A percentile compares a stretch with the other conserved stretches of the same genome.
These are phyloP conservation scores for Macaria notata DNA, from an alignment of 2,888 invertebrate genomes.

Conservation along the genomic window DNA sequence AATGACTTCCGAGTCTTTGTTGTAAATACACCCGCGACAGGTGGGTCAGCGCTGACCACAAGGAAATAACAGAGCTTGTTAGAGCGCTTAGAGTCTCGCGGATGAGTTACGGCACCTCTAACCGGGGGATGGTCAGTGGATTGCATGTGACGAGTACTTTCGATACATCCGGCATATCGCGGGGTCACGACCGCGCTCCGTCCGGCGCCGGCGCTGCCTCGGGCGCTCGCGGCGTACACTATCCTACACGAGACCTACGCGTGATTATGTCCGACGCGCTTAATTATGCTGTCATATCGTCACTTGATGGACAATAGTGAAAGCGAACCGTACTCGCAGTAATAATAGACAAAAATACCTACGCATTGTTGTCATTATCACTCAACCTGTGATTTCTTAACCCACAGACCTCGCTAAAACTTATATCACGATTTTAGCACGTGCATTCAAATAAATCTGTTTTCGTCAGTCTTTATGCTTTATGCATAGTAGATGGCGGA, in stretches of 20 bases:
- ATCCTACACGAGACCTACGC: constrained; percentile 61
- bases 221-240: constrained; percentile 36
- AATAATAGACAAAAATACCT: constrained; percentile 58
- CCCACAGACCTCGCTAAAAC: constrained; percentile 28
- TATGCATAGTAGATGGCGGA: constrained; percentile 39
- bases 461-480: constrained; percentile 40
- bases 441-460: constrained; percentile 43
- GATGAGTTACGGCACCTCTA: constrained; percentile 21
- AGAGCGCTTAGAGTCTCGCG: constrained; percentile 15
- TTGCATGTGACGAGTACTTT: constrained; percentile 64
- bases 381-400: constrained; percentile 39
- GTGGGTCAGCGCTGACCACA: constrained; percentile 3
- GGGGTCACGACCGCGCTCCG: constrained; percentile 76
- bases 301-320: constrained; percentile 76
- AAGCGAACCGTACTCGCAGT: constrained; percentile 65
- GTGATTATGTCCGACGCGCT: constrained; percentile 75
- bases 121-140: constrained; percentile 33
- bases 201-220: constrained; percentile 49
- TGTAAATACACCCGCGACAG: constrained; percentile 5
- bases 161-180: constrained; percentile 75
- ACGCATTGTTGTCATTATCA: constrained; percentile 36
- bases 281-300: constrained; percentile 81
- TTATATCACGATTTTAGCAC: constrained; percentile 43
- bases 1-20: constrained; percentile 33
- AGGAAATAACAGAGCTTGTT: constrained; percentile 18